These are phyloP conservation scores for Pogonophryne albipinna DNA, from an alignment of 2,797 vertebrate genomes.

Conservation along the genomic window DNA sequence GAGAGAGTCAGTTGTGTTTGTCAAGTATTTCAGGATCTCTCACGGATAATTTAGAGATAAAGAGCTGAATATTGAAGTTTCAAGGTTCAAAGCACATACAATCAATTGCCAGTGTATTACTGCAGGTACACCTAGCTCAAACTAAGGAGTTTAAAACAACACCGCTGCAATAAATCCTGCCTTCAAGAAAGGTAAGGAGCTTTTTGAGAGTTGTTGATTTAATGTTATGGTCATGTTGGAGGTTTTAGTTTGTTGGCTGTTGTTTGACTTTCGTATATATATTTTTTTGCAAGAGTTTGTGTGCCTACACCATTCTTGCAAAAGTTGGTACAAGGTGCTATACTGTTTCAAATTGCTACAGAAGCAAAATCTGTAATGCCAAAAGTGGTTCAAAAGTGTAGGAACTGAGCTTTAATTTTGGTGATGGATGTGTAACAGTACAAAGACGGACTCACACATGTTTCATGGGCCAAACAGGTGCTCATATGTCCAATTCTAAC, in stretches of 20 bases:
- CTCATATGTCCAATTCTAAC: conserved; percentile 54
- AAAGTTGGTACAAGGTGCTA: no score
- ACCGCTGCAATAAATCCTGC: background rate
- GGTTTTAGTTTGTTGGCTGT: background rate
- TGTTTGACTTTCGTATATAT: background rate
- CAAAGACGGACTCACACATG: conserved; percentile 5
- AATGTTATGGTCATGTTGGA: background rate
- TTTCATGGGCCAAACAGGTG: conserved; percentile 26
- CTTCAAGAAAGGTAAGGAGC: background rate
- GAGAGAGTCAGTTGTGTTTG: conserved; percentile 7
- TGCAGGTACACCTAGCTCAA: background rate
- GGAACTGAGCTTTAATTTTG: background rate
- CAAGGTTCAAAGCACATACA: background rate
- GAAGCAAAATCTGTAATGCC: background rate
- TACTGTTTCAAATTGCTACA: no score
- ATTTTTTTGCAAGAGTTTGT: background rate
- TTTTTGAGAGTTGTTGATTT: background rate
- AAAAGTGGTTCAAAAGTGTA: background rate
- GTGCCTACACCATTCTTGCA: no score
- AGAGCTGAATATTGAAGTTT: background rate
- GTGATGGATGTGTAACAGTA: background rate
- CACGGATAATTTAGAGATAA: background rate
- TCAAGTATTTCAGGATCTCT: conserved; percentile 4
- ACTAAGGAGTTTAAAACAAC: background rate
- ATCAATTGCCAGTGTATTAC: background rate